A percentile compares a stretch with the other conserved stretches of the same genome.
phyloP scores from a whole-genome alignment of 2,113 vertebrate species.

The Chaetura pelagica region DNA sequence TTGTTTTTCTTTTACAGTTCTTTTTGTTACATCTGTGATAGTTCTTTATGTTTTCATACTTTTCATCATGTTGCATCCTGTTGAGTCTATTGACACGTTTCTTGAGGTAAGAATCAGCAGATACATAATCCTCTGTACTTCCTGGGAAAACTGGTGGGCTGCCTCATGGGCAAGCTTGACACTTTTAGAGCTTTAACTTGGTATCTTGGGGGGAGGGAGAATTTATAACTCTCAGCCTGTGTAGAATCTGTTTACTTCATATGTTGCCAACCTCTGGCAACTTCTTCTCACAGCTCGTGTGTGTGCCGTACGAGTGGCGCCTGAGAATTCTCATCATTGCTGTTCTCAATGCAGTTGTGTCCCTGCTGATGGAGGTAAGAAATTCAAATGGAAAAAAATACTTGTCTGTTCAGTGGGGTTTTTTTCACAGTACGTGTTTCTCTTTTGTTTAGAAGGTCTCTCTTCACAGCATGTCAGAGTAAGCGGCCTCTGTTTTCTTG shows the following conservation, averaged over 20 bases:
- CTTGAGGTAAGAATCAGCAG: slow-evolving; percentile 83
- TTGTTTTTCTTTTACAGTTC: slow-evolving; percentile 72
- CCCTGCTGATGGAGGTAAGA: slow-evolving; percentile 91
- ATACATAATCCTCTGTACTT: neutral
- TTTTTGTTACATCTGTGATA: slow-evolving; percentile 77
- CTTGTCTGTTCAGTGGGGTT: neutral
- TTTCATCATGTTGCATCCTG: slow-evolving; percentile 89
- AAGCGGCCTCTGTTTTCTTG: neutral
- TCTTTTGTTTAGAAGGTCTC: neutral
- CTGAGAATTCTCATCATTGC: slow-evolving; percentile 84
- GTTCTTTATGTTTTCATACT: slow-evolving; percentile 80
- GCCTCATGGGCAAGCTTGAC: neutral
- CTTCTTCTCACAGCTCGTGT: slow-evolving; percentile 85
- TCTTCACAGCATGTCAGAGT: neutral
- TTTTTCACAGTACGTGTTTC: neutral
- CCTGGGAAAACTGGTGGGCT: neutral
- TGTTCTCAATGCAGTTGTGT: slow-evolving; percentile 82
- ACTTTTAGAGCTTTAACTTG: neutral
- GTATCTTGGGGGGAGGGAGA: neutral
- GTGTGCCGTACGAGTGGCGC: slow-evolving; percentile 90
- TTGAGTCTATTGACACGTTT: slow-evolving; percentile 79
- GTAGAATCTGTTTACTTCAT: neutral
- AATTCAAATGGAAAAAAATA: neutral
- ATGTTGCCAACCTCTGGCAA: neutral
- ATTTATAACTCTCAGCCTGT: neutral